Evolutionary conservation across 2,797 vertebrate genomes (phyloP).

Genomic region (Melanotaenia pygmaea): DNA sequence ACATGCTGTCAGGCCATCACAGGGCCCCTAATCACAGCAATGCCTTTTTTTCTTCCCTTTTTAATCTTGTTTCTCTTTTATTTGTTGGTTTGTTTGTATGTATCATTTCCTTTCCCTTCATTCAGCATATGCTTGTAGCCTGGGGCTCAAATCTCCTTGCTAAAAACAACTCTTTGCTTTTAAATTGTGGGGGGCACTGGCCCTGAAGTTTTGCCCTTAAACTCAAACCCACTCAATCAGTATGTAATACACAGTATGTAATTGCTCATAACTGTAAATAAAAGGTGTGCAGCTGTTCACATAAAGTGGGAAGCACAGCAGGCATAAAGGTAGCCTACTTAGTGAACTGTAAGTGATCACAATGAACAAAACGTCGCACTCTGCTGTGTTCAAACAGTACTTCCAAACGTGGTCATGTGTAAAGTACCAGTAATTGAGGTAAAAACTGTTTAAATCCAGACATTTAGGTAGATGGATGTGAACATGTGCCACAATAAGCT

Average conservation of each 20-base stretch:
- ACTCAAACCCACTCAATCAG: background rate
- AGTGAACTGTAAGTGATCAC: too few species aligned
- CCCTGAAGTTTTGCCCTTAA: background rate
- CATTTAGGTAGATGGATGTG: background rate
- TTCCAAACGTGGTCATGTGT: too few species aligned
- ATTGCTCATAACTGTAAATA: too few species aligned
- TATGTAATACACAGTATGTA: too few species aligned
- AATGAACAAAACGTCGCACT: too few species aligned
- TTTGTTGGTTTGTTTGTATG: background rate
- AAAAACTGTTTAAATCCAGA: background rate
- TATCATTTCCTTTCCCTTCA: background rate
- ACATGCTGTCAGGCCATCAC: background rate
- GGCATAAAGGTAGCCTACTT: too few species aligned
- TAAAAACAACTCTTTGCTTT: background rate
- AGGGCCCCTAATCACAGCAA: background rate
- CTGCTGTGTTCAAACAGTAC: too few species aligned
- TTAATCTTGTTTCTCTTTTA: constrained; percentile 5
- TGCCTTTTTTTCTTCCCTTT: background rate
- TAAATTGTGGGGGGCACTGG: background rate
- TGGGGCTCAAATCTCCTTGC: background rate
- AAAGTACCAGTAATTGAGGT: too few species aligned
- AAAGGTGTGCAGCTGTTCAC: too few species aligned
- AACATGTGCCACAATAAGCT: background rate
- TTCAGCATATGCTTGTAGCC: background rate
- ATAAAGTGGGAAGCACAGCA: too few species aligned